phyloP scores from a whole-genome alignment of 2,797 vertebrate genomes.

The Cossypha caffra region DNA sequence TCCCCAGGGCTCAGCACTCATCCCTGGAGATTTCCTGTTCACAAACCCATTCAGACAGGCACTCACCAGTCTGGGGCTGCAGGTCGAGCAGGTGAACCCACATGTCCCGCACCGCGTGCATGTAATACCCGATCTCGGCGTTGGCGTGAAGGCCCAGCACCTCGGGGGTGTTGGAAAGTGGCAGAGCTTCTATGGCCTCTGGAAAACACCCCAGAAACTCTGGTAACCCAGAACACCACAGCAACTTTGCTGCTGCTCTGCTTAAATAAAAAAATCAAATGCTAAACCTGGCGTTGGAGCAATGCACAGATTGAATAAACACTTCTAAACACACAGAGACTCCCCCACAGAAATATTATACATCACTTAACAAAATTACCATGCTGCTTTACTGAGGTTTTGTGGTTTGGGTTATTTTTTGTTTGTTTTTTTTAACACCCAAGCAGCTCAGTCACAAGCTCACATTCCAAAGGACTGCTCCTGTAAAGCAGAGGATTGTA shows the following conservation, averaged over 20 bases:
- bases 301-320: background rate
- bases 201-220: background rate
- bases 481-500: background rate
- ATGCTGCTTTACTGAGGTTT: background rate
- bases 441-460: background rate
- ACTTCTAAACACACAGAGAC: background rate
- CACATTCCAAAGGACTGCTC: background rate
- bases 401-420: background rate
- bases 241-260: background rate
- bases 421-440: background rate
- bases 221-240: background rate
- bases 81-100: slow-evolving; percentile 91
- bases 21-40: rapidly evolving
- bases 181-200: slow-evolving; percentile 89
- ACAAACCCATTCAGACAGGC: rapidly evolving
- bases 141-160: slow-evolving; percentile 93
- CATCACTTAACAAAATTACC: background rate
- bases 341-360: rapidly evolving
- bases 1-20: rapidly evolving
- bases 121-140: slow-evolving; percentile 94
- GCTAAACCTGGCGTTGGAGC: background rate
- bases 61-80: slow-evolving; percentile 91
- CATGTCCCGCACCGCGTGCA: slow-evolving; percentile 86
- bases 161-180: slow-evolving; percentile 89
- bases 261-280: background rate